phyloP scores from a whole-genome alignment of 1,140 invertebrate genomes.

The Oscheius sp. region DNA sequence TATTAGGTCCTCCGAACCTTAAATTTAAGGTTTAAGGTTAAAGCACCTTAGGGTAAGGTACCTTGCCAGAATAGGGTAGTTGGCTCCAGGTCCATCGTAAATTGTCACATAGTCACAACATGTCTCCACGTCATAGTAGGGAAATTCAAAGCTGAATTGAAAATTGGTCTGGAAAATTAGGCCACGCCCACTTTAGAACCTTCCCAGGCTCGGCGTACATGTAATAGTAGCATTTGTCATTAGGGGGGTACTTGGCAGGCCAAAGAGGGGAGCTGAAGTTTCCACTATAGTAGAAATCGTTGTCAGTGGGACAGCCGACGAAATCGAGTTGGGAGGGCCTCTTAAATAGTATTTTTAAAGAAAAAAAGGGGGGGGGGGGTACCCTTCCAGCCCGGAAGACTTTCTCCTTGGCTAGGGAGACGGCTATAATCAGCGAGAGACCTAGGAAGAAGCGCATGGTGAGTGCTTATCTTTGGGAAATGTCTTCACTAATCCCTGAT shows the following conservation, averaged over 20 bases:
- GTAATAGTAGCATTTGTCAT: constrained; percentile 39
- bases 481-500: too few species aligned
- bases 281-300: constrained; percentile 41
- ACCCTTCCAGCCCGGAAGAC: too few species aligned
- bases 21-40: not conserved
- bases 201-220: constrained; percentile 28
- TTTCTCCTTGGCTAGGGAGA: too few species aligned
- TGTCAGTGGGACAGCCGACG: constrained; percentile 33
- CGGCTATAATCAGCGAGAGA: too few species aligned
- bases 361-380: too few species aligned
- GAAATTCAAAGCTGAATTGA: constrained; percentile 33
- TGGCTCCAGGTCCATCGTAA: constrained; percentile 26
- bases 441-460: too few species aligned
- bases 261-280: constrained; percentile 34
- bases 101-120: constrained; percentile 42
- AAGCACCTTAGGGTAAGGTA: not conserved
- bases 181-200: constrained; percentile 17
- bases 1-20: constrained; percentile 37
- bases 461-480: too few species aligned
- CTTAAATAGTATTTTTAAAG: too few species aligned
- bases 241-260: constrained; percentile 34
- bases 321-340: constrained; percentile 8
- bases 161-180: not conserved
- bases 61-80: constrained; percentile 11
- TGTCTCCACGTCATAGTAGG: constrained; percentile 33